A percentile compares a stretch with the other conserved stretches of the same genome.
Evolutionary conservation across 2,113 vertebrate genomes (phyloP).

Genomic region (Hippocampus guttulatus): DNA sequence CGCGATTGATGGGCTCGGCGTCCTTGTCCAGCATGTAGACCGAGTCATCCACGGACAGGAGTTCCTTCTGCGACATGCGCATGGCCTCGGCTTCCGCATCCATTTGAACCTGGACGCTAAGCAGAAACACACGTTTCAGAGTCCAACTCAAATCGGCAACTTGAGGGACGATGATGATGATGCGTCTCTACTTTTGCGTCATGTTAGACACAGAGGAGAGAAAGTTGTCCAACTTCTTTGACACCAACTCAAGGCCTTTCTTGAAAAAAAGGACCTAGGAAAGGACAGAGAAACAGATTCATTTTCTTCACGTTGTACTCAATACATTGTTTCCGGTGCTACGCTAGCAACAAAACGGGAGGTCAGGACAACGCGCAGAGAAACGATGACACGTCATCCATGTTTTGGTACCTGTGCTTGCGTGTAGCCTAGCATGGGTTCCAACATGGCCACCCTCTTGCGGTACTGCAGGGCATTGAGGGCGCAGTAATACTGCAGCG

Average conservation of each 20-base stretch:
- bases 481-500: conserved; percentile 93
- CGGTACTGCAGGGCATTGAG: conserved; percentile 93
- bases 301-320: neutral
- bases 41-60: conserved; percentile 83
- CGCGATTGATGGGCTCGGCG: conserved; percentile 80
- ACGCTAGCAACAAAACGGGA: too few species aligned
- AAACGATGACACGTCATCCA: neutral
- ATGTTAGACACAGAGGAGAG: conserved; percentile 82
- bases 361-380: neutral
- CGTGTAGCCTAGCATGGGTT: conserved; percentile 91
- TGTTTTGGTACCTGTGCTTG: conserved; percentile 80
- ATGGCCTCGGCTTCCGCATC: conserved; percentile 86
- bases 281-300: neutral
- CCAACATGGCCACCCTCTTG: conserved; percentile 90
- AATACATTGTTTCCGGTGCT: neutral
- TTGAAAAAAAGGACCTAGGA: conserved; percentile 90
- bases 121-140: conserved; percentile 6
- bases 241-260: conserved; percentile 90
- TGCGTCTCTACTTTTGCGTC: conserved; percentile 80
- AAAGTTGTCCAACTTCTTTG: conserved; percentile 87
- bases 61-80: conserved; percentile 82
- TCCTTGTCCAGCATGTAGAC: conserved; percentile 89
- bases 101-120: conserved; percentile 86
- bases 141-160: neutral
- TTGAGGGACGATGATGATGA: neutral